These are phyloP conservation scores for Amphipoea lucens DNA, from an alignment of 2,888 invertebrate genomes.

Conservation along the genomic window DNA sequence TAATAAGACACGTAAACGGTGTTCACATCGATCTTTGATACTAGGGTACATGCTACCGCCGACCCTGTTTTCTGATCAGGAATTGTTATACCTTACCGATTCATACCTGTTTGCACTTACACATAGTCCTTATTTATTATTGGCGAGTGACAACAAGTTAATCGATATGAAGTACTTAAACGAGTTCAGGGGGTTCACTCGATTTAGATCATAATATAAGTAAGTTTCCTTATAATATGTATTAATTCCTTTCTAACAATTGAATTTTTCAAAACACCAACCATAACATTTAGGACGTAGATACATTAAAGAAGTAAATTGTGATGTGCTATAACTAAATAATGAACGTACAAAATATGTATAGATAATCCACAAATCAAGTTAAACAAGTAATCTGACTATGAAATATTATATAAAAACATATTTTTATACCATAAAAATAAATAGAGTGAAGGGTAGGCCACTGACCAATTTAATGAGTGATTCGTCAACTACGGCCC, in stretches of 20 bases:
- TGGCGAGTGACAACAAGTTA: slow-evolving; percentile 68
- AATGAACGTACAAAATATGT: slow-evolving; percentile 88
- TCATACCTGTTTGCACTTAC: slow-evolving; percentile 42
- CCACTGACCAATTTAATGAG: slow-evolving; percentile 79
- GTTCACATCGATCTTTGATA: slow-evolving; percentile 27
- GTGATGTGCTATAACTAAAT: slow-evolving; percentile 85
- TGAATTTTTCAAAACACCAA: slow-evolving; percentile 71
- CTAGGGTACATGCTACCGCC: slow-evolving; percentile 58
- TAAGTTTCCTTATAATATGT: slow-evolving; percentile 63
- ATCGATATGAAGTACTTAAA: slow-evolving; percentile 77
- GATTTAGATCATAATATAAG: slow-evolving; percentile 68
- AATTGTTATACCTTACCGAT: slow-evolving; percentile 53
- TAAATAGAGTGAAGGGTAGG: slow-evolving; percentile 82
- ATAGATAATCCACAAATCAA: slow-evolving; percentile 82
- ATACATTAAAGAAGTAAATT: slow-evolving; percentile 80
- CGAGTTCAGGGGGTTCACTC: slow-evolving; percentile 76
- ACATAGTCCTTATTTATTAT: slow-evolving; percentile 47
- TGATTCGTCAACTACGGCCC: too few relatives aligned
- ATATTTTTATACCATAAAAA: slow-evolving; percentile 88
- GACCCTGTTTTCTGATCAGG: slow-evolving; percentile 39
- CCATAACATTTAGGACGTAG: slow-evolving; percentile 76
- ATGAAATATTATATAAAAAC: slow-evolving; percentile 74
- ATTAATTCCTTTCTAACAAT: slow-evolving; percentile 58
- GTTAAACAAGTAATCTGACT: slow-evolving; percentile 75
- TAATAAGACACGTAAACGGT: slow-evolving; percentile 15